A percentile compares a stretch with the other conserved stretches of the same genome.
Conservation (phyloP, 1,140 invertebrate species). For the Papilio aristodemus region DNA sequence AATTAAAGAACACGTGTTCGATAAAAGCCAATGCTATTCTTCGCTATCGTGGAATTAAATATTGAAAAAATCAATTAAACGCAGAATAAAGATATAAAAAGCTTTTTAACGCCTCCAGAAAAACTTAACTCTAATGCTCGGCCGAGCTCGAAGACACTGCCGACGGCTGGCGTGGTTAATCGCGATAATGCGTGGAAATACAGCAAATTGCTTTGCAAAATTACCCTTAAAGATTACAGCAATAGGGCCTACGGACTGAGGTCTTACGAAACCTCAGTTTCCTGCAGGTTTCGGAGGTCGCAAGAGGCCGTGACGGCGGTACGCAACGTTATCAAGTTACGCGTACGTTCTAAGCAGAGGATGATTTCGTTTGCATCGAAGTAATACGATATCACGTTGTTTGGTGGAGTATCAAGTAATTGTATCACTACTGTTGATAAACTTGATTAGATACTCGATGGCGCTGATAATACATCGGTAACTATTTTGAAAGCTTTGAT, state of each 20-base stretch:
- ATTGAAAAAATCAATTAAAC: slow-evolving; percentile 11
- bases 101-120: slow-evolving; percentile 14
- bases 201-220: slow-evolving; percentile 17
- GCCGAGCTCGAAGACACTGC: slow-evolving; percentile 36
- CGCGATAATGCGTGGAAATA: slow-evolving; percentile 49
- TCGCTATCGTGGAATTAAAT: neutral
- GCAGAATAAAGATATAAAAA: neutral
- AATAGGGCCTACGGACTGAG: slow-evolving; percentile 11
- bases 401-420: too few species aligned
- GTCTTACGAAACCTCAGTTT: slow-evolving; percentile 43
- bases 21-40: too few species aligned
- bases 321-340: slow-evolving; percentile 42
- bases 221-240: slow-evolving; percentile 21
- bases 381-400: neutral
- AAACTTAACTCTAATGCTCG: slow-evolving; percentile 34
- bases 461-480: too few species aligned
- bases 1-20: too few species aligned
- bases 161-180: slow-evolving; percentile 50
- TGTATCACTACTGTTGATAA: too few species aligned
- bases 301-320: slow-evolving; percentile 47
- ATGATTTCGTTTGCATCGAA: neutral
- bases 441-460: too few species aligned
- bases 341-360: slow-evolving; percentile 18
- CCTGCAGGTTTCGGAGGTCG: slow-evolving; percentile 49
- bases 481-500: too few species aligned